Evolutionary conservation across 2,113 vertebrate species (phyloP).

Genomic region (Hypocryptadius cinnamomeus): DNA sequence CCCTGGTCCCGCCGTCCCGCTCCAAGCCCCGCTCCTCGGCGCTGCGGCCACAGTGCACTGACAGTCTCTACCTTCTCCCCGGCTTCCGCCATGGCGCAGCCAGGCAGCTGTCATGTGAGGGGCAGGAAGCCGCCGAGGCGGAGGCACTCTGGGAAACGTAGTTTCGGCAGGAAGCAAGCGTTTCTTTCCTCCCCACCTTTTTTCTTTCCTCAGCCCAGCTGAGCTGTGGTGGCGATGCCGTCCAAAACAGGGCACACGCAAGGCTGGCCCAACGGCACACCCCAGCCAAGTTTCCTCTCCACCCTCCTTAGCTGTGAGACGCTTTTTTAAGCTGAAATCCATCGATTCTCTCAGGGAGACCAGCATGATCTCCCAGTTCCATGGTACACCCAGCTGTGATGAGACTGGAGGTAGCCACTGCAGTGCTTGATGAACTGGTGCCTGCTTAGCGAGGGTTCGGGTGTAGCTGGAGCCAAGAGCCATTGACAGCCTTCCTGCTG

Average conservation of each 20-base stretch:
- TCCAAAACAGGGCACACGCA: too few species aligned
- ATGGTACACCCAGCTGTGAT: too few species aligned
- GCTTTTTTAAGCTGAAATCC: not conserved
- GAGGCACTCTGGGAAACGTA: conserved; percentile 62
- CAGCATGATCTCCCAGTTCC: not conserved
- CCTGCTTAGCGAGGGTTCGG: accelerated
- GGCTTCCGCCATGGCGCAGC: conserved; percentile 80
- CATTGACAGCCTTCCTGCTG: accelerated
- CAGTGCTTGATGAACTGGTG: not conserved
- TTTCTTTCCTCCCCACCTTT: too few species aligned
- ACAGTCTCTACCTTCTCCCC: conserved; percentile 73
- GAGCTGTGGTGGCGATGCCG: too few species aligned
- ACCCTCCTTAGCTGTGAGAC: accelerated
- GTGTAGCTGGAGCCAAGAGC: not conserved
- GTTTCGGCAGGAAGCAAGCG: not conserved
- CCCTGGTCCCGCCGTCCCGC: not conserved
- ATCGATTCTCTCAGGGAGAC: accelerated
- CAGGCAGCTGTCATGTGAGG: conserved; percentile 71
- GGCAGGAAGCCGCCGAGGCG: not conserved
- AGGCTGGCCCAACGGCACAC: not conserved
- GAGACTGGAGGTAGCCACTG: accelerated
- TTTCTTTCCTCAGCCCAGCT: not conserved
- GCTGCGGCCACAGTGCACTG: not conserved
- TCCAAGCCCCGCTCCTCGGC: not conserved
- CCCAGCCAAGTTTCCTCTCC: not conserved